Percentiles rank a stretch among this genome's conserved stretches.
phyloP scores from a whole-genome alignment of 2,888 invertebrate species.

The Andrena dorsata region DNA sequence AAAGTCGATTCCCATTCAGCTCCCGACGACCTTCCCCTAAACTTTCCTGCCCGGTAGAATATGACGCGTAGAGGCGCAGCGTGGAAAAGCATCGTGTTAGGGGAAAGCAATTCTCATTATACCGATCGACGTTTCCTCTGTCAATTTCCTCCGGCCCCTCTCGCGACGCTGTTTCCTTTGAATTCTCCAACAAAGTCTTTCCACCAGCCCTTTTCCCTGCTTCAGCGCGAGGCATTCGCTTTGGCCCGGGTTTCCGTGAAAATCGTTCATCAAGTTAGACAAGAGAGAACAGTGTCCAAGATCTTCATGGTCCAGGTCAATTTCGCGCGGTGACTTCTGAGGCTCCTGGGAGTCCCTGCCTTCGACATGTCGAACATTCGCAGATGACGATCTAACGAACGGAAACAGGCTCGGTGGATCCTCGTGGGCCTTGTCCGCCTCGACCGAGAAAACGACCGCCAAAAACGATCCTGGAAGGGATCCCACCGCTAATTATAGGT shows the following conservation, averaged over 20 bases:
- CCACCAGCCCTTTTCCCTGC: not conserved
- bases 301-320: conserved; percentile 56
- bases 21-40: not conserved
- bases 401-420: conserved; percentile 55
- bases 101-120: not conserved
- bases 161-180: not conserved
- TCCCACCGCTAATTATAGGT: conserved; percentile 81
- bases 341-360: conserved; percentile 48
- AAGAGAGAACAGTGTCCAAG: conserved; percentile 14
- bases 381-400: conserved; percentile 71
- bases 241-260: conserved; percentile 6
- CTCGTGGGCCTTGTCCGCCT: conserved; percentile 47
- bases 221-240: not conserved
- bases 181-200: not conserved
- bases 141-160: not conserved
- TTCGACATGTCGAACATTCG: conserved; percentile 62
- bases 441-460: conserved; percentile 72
- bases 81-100: not conserved
- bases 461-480: conserved; percentile 71
- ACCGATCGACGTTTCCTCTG: too few species aligned
- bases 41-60: not conserved
- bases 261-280: conserved; percentile 1
- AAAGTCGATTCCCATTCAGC: conserved; percentile 32
- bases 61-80: not conserved
- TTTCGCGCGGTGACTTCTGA: conserved; percentile 78